Conservation (phyloP, 2,113 vertebrate species). For the Chrysochloris asiatica region DNA sequence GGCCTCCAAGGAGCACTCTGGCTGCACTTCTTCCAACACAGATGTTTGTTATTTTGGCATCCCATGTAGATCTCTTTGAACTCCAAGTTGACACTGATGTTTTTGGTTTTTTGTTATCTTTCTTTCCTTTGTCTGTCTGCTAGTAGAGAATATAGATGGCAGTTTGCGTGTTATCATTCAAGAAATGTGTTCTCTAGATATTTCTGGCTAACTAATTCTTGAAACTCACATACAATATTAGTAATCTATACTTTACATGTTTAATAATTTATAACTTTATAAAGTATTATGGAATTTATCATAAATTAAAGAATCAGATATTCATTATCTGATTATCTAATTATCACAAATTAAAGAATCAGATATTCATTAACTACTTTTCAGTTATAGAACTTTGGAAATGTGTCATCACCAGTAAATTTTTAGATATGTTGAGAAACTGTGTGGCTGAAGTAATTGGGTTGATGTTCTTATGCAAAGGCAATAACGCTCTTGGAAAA, state of each 20-base stretch:
- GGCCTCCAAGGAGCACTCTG: too few species aligned
- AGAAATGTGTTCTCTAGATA: background rate
- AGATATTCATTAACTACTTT: background rate
- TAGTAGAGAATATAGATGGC: background rate
- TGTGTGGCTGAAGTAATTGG: background rate
- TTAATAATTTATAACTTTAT: background rate
- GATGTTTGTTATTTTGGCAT: too few species aligned
- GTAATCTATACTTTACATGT: background rate
- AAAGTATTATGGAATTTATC: conserved; percentile 1
- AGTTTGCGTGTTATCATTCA: background rate
- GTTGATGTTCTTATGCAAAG: background rate
- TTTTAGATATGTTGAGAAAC: conserved; percentile 5
- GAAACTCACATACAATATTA: background rate
- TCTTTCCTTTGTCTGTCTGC: background rate
- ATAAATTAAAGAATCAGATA: background rate
- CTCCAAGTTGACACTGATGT: background rate
- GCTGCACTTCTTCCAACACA: too few species aligned
- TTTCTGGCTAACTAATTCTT: background rate
- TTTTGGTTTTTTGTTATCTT: background rate
- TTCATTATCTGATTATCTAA: conserved; percentile 13
- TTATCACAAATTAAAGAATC: background rate
- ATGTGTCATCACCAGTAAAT: background rate
- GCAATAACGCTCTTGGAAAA: background rate
- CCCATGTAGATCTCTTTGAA: conserved; percentile 11
- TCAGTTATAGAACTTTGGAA: background rate